Percentiles rank a stretch among this genome's conserved stretches.
Evolutionary conservation across 2,797 vertebrate genomes (phyloP).

Genomic region (Onychomys torridus): DNA sequence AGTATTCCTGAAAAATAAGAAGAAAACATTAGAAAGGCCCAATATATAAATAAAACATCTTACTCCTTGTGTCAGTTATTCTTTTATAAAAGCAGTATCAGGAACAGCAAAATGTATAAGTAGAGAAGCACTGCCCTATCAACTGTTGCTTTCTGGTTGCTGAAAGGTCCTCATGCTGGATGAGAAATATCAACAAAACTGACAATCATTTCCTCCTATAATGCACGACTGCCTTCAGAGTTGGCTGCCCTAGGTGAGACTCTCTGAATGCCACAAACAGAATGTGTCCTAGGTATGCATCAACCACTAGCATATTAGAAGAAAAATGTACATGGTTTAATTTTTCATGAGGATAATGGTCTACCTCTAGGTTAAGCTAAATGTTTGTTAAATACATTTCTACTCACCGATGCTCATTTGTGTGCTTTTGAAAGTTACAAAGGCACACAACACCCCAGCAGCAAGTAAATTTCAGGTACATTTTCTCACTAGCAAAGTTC

Average conservation of each 20-base stretch:
- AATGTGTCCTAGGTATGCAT: background rate
- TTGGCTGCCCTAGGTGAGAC: background rate
- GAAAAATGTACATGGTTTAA: background rate
- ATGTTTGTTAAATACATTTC: background rate
- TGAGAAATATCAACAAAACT: too few species aligned
- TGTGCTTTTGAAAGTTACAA: background rate
- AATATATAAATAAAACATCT: background rate
- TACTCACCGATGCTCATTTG: background rate
- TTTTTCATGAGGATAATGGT: background rate
- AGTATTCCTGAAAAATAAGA: background rate
- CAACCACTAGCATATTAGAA: background rate
- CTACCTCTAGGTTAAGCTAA: background rate
- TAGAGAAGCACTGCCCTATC: background rate
- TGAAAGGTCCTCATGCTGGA: too few species aligned
- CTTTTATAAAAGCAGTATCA: background rate
- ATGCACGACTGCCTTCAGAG: background rate
- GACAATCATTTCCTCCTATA: too few species aligned
- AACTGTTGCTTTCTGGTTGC: too few species aligned
- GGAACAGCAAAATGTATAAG: background rate
- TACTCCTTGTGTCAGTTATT: background rate
- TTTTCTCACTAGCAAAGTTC: background rate
- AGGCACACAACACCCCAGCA: accelerated
- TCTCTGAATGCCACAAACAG: background rate
- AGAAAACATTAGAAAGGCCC: background rate
- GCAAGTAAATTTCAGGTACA: background rate